phyloP scores from a whole-genome alignment of 2,797 vertebrate genomes.

The Bryconaethiops microstoma region DNA sequence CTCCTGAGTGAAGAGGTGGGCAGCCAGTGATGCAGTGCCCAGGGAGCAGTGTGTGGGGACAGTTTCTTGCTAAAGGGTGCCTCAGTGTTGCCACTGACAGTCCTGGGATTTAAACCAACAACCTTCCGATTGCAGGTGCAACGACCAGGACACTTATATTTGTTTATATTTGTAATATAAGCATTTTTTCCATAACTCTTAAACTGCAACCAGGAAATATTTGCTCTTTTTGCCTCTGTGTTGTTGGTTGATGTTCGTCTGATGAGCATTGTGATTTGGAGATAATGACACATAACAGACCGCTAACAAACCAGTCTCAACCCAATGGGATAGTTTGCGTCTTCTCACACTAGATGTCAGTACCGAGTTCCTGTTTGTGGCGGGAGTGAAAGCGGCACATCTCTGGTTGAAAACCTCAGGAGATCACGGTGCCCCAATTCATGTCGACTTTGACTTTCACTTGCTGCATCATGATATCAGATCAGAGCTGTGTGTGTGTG shows the following conservation, averaged over 20 bases:
- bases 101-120: no score
- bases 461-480: conserved; percentile 49
- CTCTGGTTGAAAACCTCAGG: conserved; percentile 36
- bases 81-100: no score
- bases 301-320: conserved; percentile 23
- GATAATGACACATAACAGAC: conserved; percentile 21
- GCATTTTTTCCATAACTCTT: no score
- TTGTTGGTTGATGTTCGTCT: background rate
- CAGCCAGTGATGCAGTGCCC: no score
- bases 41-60: no score
- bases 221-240: background rate
- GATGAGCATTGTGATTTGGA: conserved; percentile 14
- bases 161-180: no score
- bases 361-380: conserved; percentile 27
- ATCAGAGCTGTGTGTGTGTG: conserved; percentile 42
- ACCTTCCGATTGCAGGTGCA: no score
- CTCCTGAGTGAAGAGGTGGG: no score
- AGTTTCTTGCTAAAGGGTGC: no score
- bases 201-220: background rate
- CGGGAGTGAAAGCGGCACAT: conserved; percentile 24
- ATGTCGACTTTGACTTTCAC: conserved; percentile 53
- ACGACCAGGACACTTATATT: no score
- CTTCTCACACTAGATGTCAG: conserved; percentile 44
- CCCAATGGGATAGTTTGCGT: background rate
- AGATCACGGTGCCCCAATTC: conserved; percentile 45